Evolutionary conservation across 2,797 vertebrate genomes (phyloP).

Genomic region (Furcifer pardalis): DNA sequence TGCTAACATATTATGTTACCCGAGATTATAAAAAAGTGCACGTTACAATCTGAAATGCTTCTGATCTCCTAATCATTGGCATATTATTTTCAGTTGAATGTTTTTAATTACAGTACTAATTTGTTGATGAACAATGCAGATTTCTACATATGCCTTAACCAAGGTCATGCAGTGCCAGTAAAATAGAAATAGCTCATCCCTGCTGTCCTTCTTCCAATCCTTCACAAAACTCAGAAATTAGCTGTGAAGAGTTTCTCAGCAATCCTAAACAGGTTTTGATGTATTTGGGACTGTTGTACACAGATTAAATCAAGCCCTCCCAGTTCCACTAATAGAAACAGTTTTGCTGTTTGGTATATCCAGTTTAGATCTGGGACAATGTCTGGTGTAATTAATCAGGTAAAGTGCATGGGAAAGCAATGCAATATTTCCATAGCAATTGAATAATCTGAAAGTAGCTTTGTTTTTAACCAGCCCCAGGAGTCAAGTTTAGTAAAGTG

Average conservation of each 20-base stretch:
- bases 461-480: neutral
- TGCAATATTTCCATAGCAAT: neutral
- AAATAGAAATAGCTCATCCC: neutral
- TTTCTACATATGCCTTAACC: neutral
- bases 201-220: too few species aligned
- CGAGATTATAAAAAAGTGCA: conserved; percentile 18
- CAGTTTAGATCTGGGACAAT: neutral
- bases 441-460: conserved; percentile 33
- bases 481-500: neutral
- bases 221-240: neutral
- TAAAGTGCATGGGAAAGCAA: conserved; percentile 13
- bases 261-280: neutral
- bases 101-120: conserved; percentile 7
- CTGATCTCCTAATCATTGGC: conserved; percentile 22
- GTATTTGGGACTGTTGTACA: neutral
- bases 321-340: neutral
- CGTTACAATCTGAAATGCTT: conserved; percentile 13
- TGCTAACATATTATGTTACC: conserved; percentile 20
- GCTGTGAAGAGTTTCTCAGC: neutral
- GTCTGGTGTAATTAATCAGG: neutral
- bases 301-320: neutral
- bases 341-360: neutral
- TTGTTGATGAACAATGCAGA: neutral
- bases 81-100: conserved; percentile 1
- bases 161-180: neutral